A percentile compares a stretch with the other conserved stretches of the same genome.
Conservation (phyloP, 2,888 invertebrate genomes). For the Nesidiocoris tenuis region DNA sequence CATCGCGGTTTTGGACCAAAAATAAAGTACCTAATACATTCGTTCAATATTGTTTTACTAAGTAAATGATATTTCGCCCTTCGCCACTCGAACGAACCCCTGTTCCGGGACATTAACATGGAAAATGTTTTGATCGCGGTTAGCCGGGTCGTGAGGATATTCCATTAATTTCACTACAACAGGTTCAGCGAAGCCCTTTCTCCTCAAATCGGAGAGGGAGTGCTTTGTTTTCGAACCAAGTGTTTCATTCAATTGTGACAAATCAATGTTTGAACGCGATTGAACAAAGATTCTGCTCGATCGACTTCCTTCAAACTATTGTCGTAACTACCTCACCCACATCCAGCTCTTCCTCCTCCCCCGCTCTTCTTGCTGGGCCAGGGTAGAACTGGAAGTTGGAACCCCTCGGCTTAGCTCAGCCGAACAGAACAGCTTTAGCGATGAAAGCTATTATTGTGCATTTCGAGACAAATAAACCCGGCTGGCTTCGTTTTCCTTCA, state of each 20-base stretch:
- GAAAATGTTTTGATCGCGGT: too few species aligned
- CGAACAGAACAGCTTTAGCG: slow-evolving; percentile 9
- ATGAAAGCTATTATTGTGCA: slow-evolving; percentile 26
- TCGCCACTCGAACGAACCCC: too few species aligned
- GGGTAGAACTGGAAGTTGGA: slow-evolving; percentile 15
- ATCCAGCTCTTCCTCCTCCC: not conserved
- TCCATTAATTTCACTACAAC: too few species aligned
- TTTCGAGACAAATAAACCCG: slow-evolving; percentile 22
- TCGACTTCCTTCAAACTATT: slow-evolving; percentile 17
- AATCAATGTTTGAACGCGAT: slow-evolving; percentile 29
- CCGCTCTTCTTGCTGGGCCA: not conserved
- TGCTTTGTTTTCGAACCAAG: not conserved
- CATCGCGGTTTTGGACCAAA: too few species aligned
- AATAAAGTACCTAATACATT: too few species aligned
- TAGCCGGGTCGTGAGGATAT: too few species aligned
- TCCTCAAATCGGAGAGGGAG: not conserved
- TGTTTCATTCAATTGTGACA: slow-evolving; percentile 26
- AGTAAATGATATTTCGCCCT: too few species aligned
- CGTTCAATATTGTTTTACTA: too few species aligned
- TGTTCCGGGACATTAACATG: too few species aligned
- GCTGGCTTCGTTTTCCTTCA: slow-evolving; percentile 13
- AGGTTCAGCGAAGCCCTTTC: not conserved
- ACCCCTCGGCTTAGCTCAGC: not conserved
- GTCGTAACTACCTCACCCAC: not conserved
- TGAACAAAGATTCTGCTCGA: slow-evolving; percentile 24